phyloP scores from a whole-genome alignment of 2,797 vertebrate genomes.

The Alca torda region DNA sequence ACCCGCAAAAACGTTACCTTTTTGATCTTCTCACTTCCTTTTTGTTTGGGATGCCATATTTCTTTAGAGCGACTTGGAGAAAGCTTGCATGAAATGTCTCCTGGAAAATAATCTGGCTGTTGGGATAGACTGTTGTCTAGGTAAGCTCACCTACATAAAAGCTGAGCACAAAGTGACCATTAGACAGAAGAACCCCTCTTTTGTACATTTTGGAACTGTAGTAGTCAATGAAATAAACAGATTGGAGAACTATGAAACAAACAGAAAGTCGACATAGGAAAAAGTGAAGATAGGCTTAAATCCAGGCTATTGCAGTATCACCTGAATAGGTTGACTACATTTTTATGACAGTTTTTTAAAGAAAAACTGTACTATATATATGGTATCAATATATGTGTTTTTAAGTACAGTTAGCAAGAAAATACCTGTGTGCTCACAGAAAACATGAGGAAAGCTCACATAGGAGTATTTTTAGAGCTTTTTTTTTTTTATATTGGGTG shows the following conservation, averaged over 20 bases:
- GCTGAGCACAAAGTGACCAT: neutral
- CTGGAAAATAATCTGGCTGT: neutral
- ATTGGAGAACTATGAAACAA: neutral
- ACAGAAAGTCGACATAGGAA: neutral
- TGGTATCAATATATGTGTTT: neutral
- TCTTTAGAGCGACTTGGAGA: accelerated
- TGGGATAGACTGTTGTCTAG: neutral
- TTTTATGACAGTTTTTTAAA: neutral
- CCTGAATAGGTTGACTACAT: neutral
- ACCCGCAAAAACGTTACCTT: neutral
- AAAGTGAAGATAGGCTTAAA: neutral
- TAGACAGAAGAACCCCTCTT: neutral
- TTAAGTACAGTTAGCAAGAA: neutral
- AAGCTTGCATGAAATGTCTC: neutral
- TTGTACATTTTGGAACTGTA: neutral
- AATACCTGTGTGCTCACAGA: neutral
- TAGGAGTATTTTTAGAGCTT: neutral
- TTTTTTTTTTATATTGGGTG: neutral
- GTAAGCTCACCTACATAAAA: neutral
- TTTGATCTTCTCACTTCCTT: neutral
- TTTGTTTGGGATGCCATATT: neutral
- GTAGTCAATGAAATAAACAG: neutral
- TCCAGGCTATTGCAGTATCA: neutral
- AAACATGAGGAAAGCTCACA: neutral
- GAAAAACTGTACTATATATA: neutral